phyloP scores from a whole-genome alignment of 1,140 invertebrate genomes.

The Belonocnema kinseyi region DNA sequence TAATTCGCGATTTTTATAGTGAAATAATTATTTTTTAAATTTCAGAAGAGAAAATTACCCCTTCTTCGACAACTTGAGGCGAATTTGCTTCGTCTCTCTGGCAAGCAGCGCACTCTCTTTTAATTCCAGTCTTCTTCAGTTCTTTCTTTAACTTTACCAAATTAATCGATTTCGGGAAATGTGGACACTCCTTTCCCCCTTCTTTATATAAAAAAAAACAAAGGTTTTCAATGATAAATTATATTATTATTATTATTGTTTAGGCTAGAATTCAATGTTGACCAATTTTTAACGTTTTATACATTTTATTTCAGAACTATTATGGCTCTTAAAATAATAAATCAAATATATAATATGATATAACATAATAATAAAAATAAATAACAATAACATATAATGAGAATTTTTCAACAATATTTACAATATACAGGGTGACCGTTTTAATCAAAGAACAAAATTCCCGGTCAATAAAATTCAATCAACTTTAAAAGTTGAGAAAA shows the following conservation, averaged over 20 bases:
- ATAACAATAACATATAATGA: too few relatives aligned
- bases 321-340: too few relatives aligned
- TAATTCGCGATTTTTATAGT: neutral
- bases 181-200: slow-evolving; percentile 76
- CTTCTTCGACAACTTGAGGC: slow-evolving; percentile 58
- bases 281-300: neutral
- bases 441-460: too few relatives aligned
- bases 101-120: slow-evolving; percentile 80
- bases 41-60: slow-evolving; percentile 52
- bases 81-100: slow-evolving; percentile 68
- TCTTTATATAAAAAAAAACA: slow-evolving; percentile 24
- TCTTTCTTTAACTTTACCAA: slow-evolving; percentile 79
- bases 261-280: neutral
- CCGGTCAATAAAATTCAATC: too few relatives aligned
- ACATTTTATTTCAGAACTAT: too few relatives aligned
- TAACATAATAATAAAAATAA: too few relatives aligned
- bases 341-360: too few relatives aligned
- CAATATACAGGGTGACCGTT: too few relatives aligned
- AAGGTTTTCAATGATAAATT: neutral
- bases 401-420: too few relatives aligned
- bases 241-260: too few relatives aligned
- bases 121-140: slow-evolving; percentile 77
- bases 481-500: too few relatives aligned
- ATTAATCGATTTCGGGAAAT: slow-evolving; percentile 83
- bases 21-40: slow-evolving; percentile 13